Conservation (phyloP, 2,797 vertebrate species). For the Onychomys leucogaster region DNA sequence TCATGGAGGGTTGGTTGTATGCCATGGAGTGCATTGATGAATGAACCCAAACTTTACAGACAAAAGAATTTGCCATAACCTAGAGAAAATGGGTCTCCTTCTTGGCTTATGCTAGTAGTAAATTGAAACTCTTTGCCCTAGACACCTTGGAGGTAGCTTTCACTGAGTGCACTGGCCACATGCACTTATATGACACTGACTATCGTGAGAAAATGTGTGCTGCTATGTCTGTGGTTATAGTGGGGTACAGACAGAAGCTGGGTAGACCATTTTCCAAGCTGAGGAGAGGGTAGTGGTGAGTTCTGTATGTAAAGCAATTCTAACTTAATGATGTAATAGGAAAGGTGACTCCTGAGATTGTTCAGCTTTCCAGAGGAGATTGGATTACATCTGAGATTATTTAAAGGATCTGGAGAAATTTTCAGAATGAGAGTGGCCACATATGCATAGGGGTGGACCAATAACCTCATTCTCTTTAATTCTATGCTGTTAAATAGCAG, state of each 20-base stretch:
- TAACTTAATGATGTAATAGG: not conserved
- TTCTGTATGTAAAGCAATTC: not conserved
- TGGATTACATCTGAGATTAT: not conserved
- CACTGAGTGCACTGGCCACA: not conserved
- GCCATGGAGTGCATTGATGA: not conserved
- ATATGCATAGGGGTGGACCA: not conserved
- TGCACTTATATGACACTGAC: not conserved
- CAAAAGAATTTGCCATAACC: not conserved
- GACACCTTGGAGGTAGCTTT: constrained; percentile 13
- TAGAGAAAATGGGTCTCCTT: not conserved
- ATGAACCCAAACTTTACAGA: not conserved
- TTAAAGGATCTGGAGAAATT: not conserved
- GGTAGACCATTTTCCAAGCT: constrained; percentile 25
- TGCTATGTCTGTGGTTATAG: not conserved
- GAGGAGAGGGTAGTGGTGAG: not conserved
- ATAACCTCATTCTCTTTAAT: constrained; percentile 46
- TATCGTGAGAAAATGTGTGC: not conserved
- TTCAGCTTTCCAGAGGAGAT: not conserved
- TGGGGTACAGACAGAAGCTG: not conserved
- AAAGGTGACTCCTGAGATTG: not conserved
- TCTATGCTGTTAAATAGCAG: constrained; percentile 50
- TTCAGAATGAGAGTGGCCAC: not conserved
- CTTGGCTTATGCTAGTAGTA: constrained; percentile 14
- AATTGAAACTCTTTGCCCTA: constrained; percentile 52
- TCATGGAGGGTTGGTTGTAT: not conserved